Evolutionary conservation across 2,113 vertebrate species (phyloP).

Genomic region (Petrocephalus microphthalmus): DNA sequence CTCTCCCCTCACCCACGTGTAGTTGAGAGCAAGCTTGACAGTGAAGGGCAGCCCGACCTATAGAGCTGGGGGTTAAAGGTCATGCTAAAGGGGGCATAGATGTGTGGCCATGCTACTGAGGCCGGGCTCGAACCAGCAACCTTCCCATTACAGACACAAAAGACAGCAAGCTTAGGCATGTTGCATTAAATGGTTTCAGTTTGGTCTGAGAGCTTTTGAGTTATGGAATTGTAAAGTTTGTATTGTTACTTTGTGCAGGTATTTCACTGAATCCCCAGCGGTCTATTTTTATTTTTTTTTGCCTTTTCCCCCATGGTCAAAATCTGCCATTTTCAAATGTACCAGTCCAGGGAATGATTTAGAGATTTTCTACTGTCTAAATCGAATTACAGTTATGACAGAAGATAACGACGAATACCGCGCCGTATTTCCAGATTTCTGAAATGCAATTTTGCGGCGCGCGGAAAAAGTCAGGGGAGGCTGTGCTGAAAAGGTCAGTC

Average conservation of each 20-base stretch:
- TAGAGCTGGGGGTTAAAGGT: neutral
- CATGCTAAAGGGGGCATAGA: neutral
- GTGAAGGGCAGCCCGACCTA: neutral
- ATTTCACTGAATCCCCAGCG: neutral
- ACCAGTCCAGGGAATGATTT: neutral
- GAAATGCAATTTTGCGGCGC: neutral
- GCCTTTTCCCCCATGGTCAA: neutral
- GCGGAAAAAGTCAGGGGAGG: neutral
- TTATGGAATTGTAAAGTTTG: neutral
- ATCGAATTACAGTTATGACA: slow-evolving; percentile 8
- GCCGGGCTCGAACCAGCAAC: neutral
- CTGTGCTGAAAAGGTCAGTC: slow-evolving; percentile 7
- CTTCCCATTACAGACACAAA: neutral
- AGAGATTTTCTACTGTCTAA: neutral
- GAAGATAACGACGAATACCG: neutral
- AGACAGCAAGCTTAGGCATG: too few species aligned
- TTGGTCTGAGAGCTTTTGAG: neutral
- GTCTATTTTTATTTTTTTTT: neutral
- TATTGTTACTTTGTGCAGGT: neutral
- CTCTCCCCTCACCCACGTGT: neutral
- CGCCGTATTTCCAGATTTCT: neutral
- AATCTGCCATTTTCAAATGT: neutral
- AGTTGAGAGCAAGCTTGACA: neutral
- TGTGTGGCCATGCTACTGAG: neutral
- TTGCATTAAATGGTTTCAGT: neutral